These are phyloP conservation scores for Anoplophora glabripennis DNA, from an alignment of 1,140 invertebrate species.

Conservation along the genomic window DNA sequence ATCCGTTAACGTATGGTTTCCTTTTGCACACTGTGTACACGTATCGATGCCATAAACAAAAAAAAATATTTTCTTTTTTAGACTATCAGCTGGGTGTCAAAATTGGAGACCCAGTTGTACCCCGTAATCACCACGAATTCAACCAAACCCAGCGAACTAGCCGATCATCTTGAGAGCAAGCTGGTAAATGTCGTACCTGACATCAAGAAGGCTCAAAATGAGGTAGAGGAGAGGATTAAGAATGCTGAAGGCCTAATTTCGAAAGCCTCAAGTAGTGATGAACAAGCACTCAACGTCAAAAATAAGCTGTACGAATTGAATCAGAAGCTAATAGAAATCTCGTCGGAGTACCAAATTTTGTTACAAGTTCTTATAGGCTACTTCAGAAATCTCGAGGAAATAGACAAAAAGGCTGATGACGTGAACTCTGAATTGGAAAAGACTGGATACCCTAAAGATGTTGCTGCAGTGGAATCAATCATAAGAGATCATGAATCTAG, in stretches of 20 bases:
- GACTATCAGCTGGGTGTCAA: slow-evolving; percentile 74
- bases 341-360: slow-evolving; percentile 71
- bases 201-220: slow-evolving; percentile 63
- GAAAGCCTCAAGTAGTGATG: slow-evolving; percentile 36
- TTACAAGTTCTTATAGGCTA: slow-evolving; percentile 69
- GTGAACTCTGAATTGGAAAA: slow-evolving; percentile 28
- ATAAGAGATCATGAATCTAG: slow-evolving; percentile 60
- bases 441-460: slow-evolving; percentile 47
- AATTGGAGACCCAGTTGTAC: slow-evolving; percentile 72
- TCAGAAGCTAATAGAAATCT: slow-evolving; percentile 63
- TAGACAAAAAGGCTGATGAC: slow-evolving; percentile 47
- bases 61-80: slow-evolving; percentile 44
- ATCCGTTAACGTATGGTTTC: too few species aligned
- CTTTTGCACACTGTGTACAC: too few species aligned
- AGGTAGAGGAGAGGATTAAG: slow-evolving; percentile 69
- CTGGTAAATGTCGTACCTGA: slow-evolving; percentile 59
- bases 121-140: slow-evolving; percentile 69
- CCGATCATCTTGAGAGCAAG: slow-evolving; percentile 61
- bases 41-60: too few species aligned
- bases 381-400: slow-evolving; percentile 67
- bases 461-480: slow-evolving; percentile 52
- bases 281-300: slow-evolving; percentile 47
- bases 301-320: slow-evolving; percentile 63
- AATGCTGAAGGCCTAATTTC: slow-evolving; percentile 56
- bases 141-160: slow-evolving; percentile 57